These are phyloP conservation scores for Ceratoteleas bidentatus DNA, from an alignment of 1,140 invertebrate species.

Conservation along the genomic window DNA sequence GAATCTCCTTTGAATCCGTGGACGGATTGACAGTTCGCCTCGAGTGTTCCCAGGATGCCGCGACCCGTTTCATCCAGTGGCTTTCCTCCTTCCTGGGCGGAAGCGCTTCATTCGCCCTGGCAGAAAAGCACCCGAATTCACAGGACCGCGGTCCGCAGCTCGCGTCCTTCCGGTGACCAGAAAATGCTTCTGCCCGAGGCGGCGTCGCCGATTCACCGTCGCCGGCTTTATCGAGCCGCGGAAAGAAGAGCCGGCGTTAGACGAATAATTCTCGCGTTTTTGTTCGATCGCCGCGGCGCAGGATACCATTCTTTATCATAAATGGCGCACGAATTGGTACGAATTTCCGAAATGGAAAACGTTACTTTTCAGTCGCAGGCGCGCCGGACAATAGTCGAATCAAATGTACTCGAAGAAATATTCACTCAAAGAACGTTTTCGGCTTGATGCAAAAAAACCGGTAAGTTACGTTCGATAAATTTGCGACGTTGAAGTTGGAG, in stretches of 20 bases:
- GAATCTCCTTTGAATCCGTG: constrained; percentile 78
- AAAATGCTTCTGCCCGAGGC: constrained; percentile 56
- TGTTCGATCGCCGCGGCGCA: constrained; percentile 22
- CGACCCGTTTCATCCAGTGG: constrained; percentile 55
- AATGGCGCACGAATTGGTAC: constrained; percentile 38
- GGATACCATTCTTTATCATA: constrained; percentile 46
- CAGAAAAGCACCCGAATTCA: constrained; percentile 43
- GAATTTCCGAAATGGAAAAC: constrained; percentile 8
- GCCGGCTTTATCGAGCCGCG: constrained; percentile 22
- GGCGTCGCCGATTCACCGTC: constrained; percentile 28
- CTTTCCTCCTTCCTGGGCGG: constrained; percentile 67
- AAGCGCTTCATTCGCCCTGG: constrained; percentile 42
- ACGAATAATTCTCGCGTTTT: constrained; percentile 46
- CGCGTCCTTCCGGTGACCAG: constrained; percentile 59
- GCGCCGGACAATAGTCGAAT: not conserved
- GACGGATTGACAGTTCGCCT: constrained; percentile 79
- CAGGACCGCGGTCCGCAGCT: constrained; percentile 27
- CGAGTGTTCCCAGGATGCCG: constrained; percentile 77
- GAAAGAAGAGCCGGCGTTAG: too few relatives aligned
- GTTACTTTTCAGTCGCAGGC: not conserved
- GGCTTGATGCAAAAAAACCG: too few relatives aligned
- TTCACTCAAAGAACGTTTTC: too few relatives aligned
- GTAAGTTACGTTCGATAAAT: too few relatives aligned
- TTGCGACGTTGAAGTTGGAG: too few relatives aligned
- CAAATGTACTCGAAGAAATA: not conserved